Evolutionary conservation across 2,113 vertebrate genomes (phyloP).

Genomic region (Fregetta grallaria): DNA sequence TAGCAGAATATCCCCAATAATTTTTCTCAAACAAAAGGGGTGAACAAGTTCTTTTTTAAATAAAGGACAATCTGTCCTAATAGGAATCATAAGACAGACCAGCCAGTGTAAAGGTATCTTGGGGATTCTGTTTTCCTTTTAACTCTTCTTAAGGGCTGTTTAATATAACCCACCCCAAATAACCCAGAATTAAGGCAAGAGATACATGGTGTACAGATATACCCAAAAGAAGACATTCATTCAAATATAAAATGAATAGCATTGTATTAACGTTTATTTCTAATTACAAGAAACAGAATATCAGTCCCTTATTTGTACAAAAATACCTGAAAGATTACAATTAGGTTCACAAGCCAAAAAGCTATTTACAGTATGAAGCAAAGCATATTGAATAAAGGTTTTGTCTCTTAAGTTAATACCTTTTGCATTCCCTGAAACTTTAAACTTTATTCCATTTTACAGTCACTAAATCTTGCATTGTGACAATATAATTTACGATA

Average conservation of each 20-base stretch:
- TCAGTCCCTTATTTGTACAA: slow-evolving; percentile 98
- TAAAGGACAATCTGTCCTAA: not conserved
- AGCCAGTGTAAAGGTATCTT: not conserved
- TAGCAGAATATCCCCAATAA: not conserved
- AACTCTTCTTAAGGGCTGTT: not conserved
- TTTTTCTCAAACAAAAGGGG: not conserved
- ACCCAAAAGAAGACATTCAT: slow-evolving; percentile 46
- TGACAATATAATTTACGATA: slow-evolving; percentile 74
- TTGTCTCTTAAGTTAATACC: slow-evolving; percentile 81
- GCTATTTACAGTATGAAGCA: slow-evolving; percentile 91
- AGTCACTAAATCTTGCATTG: slow-evolving; percentile 78
- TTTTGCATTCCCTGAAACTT: slow-evolving; percentile 88
- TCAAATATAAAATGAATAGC: slow-evolving; percentile 77
- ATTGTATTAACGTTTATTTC: slow-evolving; percentile 97
- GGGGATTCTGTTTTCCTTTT: not conserved
- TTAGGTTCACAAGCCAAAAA: slow-evolving; percentile 90
- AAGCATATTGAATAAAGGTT: slow-evolving; percentile 86
- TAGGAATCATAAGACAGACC: not conserved
- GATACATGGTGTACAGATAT: not conserved
- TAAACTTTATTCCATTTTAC: slow-evolving; percentile 74
- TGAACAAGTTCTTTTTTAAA: not conserved
- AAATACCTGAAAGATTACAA: slow-evolving; percentile 98
- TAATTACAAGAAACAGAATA: slow-evolving; percentile 97
- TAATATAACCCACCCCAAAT: not conserved
- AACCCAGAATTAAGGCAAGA: not conserved